Percentiles rank a stretch among this genome's conserved stretches.
Evolutionary conservation across 2,113 vertebrate species (phyloP).

Genomic region (cat (Felis catus)): DNA sequence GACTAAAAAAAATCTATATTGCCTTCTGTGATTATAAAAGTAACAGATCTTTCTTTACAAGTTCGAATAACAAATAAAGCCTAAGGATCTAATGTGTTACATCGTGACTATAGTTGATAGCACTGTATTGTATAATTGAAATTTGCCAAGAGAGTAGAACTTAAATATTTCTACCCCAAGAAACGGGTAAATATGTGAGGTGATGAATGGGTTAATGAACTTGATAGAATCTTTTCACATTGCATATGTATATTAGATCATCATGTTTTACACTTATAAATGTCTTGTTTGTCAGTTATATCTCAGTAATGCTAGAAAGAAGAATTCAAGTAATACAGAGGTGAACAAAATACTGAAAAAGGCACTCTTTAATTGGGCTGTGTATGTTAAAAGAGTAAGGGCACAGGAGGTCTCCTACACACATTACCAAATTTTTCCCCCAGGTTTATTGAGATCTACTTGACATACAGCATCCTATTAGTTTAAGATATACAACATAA

Average conservation of each 20-base stretch:
- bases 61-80: background rate
- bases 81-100: background rate
- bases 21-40: slow-evolving; percentile 9
- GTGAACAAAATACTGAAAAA: slow-evolving; percentile 11
- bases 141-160: background rate
- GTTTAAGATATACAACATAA: background rate
- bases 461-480: background rate
- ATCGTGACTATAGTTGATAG: background rate
- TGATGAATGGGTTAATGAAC: background rate
- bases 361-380: background rate
- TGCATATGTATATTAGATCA: background rate
- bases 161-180: background rate
- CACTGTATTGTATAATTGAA: background rate
- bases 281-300: background rate
- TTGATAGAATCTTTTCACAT: background rate
- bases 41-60: background rate
- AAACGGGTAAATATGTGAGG: background rate
- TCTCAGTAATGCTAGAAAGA: background rate
- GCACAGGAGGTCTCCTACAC: background rate
- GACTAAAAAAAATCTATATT: background rate
- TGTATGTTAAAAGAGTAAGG: background rate
- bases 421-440: background rate
- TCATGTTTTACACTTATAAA: background rate
- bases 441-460: background rate
- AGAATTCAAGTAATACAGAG: background rate